Conservation (phyloP, 2,888 invertebrate genomes). For the Pammene aurita region DNA sequence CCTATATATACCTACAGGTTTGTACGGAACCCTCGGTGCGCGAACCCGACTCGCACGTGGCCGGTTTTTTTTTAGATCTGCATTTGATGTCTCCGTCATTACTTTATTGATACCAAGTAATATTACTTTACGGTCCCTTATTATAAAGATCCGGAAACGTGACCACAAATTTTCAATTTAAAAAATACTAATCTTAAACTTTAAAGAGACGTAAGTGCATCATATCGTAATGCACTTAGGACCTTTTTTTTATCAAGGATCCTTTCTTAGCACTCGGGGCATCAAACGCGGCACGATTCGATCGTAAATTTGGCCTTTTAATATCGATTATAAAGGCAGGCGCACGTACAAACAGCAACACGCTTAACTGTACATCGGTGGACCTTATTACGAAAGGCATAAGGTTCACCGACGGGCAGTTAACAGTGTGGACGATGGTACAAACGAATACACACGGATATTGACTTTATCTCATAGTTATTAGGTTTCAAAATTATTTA, state of each 20-base stretch:
- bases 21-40: no score
- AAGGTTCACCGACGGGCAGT: no score
- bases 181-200: not conserved
- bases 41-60: no score
- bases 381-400: no score
- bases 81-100: no score
- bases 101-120: no score
- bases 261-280: not conserved
- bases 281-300: slow-evolving; percentile 1
- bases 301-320: slow-evolving; percentile 16
- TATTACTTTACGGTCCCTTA: no score
- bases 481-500: not conserved
- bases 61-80: no score
- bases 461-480: not conserved
- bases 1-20: no score
- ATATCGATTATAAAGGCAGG: slow-evolving; percentile 4
- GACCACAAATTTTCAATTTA: slow-evolving; percentile 1
- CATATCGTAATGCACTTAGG: not conserved
- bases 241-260: not conserved
- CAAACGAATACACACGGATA: no score
- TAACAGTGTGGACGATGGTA: no score
- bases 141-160: not conserved
- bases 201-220: not conserved
- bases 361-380: no score
- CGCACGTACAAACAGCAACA: slow-evolving; percentile 9